These are phyloP conservation scores for Tipula helvola DNA, from an alignment of 2,888 invertebrate species.

Conservation along the genomic window DNA sequence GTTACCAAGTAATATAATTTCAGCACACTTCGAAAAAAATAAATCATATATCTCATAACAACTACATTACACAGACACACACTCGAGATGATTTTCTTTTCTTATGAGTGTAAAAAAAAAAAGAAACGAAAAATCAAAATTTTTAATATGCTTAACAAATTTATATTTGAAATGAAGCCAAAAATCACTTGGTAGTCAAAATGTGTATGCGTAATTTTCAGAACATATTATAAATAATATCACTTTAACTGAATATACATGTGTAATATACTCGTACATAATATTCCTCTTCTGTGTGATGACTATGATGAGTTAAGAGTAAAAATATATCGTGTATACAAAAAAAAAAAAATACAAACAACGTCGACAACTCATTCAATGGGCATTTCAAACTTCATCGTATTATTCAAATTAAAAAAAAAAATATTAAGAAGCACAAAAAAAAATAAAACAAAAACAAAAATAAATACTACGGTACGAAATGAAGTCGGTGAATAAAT, in stretches of 20 bases:
- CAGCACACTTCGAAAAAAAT: background rate
- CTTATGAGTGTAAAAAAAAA: background rate
- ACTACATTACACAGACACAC: background rate
- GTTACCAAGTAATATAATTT: background rate
- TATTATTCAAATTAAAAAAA: background rate
- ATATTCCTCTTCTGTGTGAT: background rate
- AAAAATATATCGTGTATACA: background rate
- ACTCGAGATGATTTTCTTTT: background rate
- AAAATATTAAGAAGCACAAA: background rate
- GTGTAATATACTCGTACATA: background rate
- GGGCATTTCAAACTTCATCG: conserved; percentile 1
- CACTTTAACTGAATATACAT: background rate
- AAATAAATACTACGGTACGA: background rate
- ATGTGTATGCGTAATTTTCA: conserved; percentile 5
- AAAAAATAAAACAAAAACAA: background rate
- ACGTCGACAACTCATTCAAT: conserved; percentile 6
- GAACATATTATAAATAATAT: background rate
- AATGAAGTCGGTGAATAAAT: conserved; percentile 8
- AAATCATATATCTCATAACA: background rate
- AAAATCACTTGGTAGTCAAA: background rate
- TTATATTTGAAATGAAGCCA: conserved; percentile 7
- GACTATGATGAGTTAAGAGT: conserved; percentile 6
- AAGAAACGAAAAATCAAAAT: background rate
- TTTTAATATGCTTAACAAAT: conserved; percentile 5
- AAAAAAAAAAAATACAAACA: background rate